Evolutionary conservation across 1,140 invertebrate species (phyloP).

Genomic region (Venturia canescens): DNA sequence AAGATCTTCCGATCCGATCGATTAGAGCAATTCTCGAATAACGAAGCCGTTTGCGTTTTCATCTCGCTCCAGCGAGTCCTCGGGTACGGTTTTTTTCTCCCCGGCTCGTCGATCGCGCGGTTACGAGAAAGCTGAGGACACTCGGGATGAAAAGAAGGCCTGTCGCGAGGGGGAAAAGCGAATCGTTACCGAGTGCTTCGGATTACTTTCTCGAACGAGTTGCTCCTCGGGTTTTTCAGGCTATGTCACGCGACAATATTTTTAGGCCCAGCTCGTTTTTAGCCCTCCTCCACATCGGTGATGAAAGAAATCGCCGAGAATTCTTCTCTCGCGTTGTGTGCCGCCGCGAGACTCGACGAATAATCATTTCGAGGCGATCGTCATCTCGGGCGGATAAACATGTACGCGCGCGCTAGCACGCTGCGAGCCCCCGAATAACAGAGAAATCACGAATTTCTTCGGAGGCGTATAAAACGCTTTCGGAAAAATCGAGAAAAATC

Average conservation of each 20-base stretch:
- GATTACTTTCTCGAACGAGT: not conserved
- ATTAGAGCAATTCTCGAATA: too few relatives aligned
- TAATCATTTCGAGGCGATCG: not conserved
- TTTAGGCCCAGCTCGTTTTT: conserved; percentile 68
- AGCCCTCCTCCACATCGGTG: conserved; percentile 52
- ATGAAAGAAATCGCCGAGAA: conserved; percentile 46
- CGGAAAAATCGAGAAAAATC: too few relatives aligned
- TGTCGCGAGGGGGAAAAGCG: too few relatives aligned
- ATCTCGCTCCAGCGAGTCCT: too few relatives aligned
- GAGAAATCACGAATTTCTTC: too few relatives aligned
- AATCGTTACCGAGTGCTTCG: too few relatives aligned
- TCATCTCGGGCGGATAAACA: not conserved
- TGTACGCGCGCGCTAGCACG: not conserved
- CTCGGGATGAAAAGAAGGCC: too few relatives aligned
- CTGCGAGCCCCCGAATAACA: not conserved
- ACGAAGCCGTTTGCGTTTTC: too few relatives aligned
- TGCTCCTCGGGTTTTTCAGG: conserved; percentile 46
- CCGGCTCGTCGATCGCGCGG: too few relatives aligned
- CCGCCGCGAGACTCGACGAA: not conserved
- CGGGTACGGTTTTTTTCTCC: too few relatives aligned
- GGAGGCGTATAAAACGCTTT: too few relatives aligned
- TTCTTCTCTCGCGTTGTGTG: conserved; percentile 19
- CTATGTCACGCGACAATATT: conserved; percentile 66
- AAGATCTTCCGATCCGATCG: not conserved
- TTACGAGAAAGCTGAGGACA: too few relatives aligned